These are phyloP conservation scores for Perdita meconis DNA, from an alignment of 2,888 invertebrate species.

Conservation along the genomic window DNA sequence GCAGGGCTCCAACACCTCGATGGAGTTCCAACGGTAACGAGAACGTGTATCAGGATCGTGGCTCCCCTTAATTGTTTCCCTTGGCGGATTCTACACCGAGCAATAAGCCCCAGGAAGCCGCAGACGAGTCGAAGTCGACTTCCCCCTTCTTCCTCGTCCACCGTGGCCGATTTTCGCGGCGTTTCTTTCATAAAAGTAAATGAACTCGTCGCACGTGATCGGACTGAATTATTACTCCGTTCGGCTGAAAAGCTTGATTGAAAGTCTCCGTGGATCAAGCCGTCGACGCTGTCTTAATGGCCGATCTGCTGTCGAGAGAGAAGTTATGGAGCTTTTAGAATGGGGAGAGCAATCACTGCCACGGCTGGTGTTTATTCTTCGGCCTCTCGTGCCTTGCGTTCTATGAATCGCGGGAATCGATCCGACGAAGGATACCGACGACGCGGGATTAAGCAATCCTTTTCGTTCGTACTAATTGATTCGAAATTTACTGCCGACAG, in stretches of 20 bases:
- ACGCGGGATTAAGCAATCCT: no score
- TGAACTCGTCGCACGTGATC: conserved; percentile 77
- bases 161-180: conserved; percentile 32
- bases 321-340: conserved; percentile 27
- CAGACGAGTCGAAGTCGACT: conserved; percentile 39
- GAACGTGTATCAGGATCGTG: conserved; percentile 67
- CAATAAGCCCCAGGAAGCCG: conserved; percentile 61
- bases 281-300: conserved; percentile 36
- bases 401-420: no score
- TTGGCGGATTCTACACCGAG: conserved; percentile 38
- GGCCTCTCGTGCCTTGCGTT: background rate
- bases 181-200: conserved; percentile 76
- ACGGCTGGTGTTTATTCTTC: conserved; percentile 3
- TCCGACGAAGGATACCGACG: no score
- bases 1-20: conserved; percentile 48
- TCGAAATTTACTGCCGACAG: no score
- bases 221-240: conserved; percentile 66
- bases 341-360: conserved; percentile 5
- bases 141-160: conserved; percentile 23
- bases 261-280: conserved; percentile 40
- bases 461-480: no score
- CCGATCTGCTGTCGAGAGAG: conserved; percentile 17
- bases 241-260: conserved; percentile 60
- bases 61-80: conserved; percentile 69
- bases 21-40: conserved; percentile 58